Evolutionary conservation across 2,888 invertebrate species (phyloP), one percentile per base, ranked within the genome.

Genomic region (Pasiphila rectangulata): DNA sequence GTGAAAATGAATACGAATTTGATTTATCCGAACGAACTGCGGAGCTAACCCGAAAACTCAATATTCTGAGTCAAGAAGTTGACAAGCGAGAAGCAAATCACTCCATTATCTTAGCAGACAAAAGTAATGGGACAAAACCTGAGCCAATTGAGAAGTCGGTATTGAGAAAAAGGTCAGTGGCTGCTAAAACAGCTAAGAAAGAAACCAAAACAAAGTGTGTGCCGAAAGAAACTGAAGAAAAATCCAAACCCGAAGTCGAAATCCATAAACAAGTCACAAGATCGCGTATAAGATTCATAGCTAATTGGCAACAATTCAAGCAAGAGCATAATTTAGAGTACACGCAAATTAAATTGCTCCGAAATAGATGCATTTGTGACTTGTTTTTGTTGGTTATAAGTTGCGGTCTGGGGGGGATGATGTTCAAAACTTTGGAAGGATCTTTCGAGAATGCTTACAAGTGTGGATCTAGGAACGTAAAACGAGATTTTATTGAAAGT

Each of bases 401-500:
- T 58, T 94, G 94, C 63, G 96, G 96, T 2, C 82, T 94, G 36
- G 96, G 96, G 0, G 96, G 94, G 0, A 89, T 96, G 36, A 85
- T 95, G 63, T 96, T 96, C 65, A 93, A 94, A 55, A 92, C 93
- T 56, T 92, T 94, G 13, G 97, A 98, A 74, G 96, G 96, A 2
- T 92, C 94, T 1, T 94, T 95, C 63, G 97, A 97, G 70, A 92
- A 94, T 51, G 94, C 94, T 54, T 96, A 95, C 80, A 97, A 97
- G 82, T 96, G 96, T 70, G 95, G 95, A 4, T 95, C 96, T 29
- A 95, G 96, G 63, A 90, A 94, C 63, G 95, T 96, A 0, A 96
- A 96, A 69, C 88, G 96, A 3, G 95, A 95, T 75, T 96, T 97
- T 59, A 92, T 97, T 46, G 96, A 96, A 65, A 90, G 91, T 51